phyloP scores from a whole-genome alignment of 2,888 invertebrate species.

The Halictus ligatus region DNA sequence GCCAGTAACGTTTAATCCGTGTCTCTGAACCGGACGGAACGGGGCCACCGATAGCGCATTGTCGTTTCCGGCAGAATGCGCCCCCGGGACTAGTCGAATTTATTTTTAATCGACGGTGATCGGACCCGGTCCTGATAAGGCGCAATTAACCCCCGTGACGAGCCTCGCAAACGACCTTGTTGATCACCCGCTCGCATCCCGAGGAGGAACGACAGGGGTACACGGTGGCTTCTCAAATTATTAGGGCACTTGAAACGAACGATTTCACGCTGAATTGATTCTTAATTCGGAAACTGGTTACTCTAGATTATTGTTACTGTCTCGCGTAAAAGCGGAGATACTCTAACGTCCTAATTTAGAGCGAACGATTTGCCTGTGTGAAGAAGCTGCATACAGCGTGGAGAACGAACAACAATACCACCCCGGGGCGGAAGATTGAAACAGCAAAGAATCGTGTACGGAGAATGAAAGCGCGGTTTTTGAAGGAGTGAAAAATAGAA shows the following conservation, averaged over 20 bases:
- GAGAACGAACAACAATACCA: not conserved
- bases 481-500: not conserved
- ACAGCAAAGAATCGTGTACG: not conserved
- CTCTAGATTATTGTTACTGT: not conserved
- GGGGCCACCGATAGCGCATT: conserved; percentile 24
- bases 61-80: conserved; percentile 45
- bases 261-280: not conserved
- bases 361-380: not conserved
- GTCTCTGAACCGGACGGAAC: conserved; percentile 27
- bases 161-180: not conserved
- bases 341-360: not conserved
- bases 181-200: not conserved
- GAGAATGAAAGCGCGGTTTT: not conserved
- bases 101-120: not conserved
- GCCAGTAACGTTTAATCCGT: conserved; percentile 53
- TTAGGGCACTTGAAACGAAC: not conserved
- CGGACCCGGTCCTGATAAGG: not conserved
- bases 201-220: not conserved
- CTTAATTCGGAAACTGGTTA: not conserved
- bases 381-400: not conserved
- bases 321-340: too few relatives aligned
- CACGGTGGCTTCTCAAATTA: not conserved
- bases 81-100: not conserved
- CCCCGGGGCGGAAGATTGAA: not conserved
- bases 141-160: not conserved